Percentiles rank a stretch among this genome's conserved stretches.
Conservation (phyloP, 2,113 vertebrate genomes). For the Phocoena sinus region DNA sequence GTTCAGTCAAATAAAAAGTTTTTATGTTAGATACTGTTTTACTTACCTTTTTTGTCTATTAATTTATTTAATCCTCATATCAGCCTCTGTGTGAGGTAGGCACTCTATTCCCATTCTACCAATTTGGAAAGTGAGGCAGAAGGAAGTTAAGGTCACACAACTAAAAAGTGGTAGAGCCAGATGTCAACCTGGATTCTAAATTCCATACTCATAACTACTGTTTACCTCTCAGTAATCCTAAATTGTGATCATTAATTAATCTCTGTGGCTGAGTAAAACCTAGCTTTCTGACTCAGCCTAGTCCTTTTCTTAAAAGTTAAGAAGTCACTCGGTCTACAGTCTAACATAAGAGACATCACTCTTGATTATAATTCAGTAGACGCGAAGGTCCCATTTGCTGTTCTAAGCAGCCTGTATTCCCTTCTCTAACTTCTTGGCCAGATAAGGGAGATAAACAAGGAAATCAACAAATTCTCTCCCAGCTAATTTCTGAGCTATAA, state of each 20-base stretch:
- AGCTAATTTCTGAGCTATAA: neutral
- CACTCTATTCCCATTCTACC: neutral
- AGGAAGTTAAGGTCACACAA: neutral
- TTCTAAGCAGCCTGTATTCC: neutral
- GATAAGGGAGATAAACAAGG: neutral
- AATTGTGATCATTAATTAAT: neutral
- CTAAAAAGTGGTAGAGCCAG: neutral
- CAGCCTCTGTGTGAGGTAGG: neutral
- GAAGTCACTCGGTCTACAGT: neutral
- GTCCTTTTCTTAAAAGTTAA: conserved; percentile 14
- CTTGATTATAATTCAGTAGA: neutral
- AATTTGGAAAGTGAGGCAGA: neutral
- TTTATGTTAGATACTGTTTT: neutral
- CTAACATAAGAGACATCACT: neutral
- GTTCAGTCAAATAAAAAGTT: neutral
- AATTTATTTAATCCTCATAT: neutral
- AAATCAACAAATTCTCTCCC: neutral
- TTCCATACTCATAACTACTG: neutral
- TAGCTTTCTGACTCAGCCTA: neutral
- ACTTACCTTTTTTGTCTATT: neutral
- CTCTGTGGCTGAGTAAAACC: neutral
- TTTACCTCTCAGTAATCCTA: neutral
- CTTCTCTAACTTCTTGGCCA: neutral
- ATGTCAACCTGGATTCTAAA: neutral
- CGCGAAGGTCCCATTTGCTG: neutral